Conservation (phyloP, 2,797 vertebrate species). For the Lemur catta region DNA sequence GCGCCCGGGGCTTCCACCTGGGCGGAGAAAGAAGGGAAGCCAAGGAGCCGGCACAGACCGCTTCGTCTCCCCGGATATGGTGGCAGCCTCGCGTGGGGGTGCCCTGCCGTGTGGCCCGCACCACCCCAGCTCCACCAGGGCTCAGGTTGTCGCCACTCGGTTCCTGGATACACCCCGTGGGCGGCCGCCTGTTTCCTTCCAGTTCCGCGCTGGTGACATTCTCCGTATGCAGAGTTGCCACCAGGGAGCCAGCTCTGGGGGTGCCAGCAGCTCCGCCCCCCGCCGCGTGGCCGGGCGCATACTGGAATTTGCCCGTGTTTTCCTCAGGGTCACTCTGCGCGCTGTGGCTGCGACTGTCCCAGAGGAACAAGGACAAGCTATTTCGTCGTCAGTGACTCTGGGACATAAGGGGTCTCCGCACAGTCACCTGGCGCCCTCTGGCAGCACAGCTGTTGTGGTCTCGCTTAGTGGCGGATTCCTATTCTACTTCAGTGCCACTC, state of each 20-base stretch:
- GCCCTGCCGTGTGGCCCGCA: not conserved
- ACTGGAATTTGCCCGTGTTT: rapidly evolving
- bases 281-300: rapidly evolving
- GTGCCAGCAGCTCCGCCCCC: not conserved
- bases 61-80: not conserved
- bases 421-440: rapidly evolving
- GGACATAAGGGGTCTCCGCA: rapidly evolving
- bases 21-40: rapidly evolving
- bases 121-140: not conserved
- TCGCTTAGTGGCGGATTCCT: rapidly evolving
- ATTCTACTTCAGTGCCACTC: rapidly evolving
- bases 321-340: rapidly evolving
- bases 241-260: not conserved
- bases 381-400: rapidly evolving
- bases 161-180: not conserved
- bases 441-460: rapidly evolving
- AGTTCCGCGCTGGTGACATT: not conserved
- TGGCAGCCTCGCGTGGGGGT: too few relatives aligned
- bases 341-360: rapidly evolving
- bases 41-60: rapidly evolving
- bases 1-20: not conserved
- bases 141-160: rapidly evolving
- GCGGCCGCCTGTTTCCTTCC: not conserved
- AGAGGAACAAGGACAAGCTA: rapidly evolving
- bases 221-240: not conserved